These are phyloP conservation scores for Tenthredo distinguenda DNA, from an alignment of 2,888 invertebrate species.

Conservation along the genomic window DNA sequence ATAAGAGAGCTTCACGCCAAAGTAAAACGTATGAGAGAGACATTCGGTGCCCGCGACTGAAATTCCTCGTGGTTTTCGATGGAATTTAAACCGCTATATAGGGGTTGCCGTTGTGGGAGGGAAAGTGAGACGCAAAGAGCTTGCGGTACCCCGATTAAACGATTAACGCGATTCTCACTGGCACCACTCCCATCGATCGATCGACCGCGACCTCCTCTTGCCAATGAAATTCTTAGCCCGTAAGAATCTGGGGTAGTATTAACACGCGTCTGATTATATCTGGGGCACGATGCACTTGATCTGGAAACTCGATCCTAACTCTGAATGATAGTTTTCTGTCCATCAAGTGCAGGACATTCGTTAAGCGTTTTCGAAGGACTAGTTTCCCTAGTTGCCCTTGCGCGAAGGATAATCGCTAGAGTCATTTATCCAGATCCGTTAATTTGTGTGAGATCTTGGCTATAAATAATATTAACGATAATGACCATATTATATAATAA, in stretches of 20 bases:
- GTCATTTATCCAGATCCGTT: neutral
- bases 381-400: neutral
- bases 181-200: conserved; percentile 12
- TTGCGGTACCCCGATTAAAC: conserved; percentile 24
- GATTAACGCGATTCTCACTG: conserved; percentile 27
- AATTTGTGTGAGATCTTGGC: conserved; percentile 2
- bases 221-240: neutral
- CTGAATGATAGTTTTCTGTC: too few species aligned
- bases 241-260: neutral
- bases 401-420: neutral
- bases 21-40: conserved; percentile 4
- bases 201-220: neutral
- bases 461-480: conserved; percentile 2
- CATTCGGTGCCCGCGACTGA: neutral
- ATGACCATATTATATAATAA: neutral
- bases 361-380: neutral
- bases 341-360: neutral
- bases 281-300: neutral
- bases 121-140: conserved; percentile 43
- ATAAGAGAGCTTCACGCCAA: neutral
- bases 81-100: conserved; percentile 21
- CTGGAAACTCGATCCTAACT: too few species aligned
- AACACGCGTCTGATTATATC: neutral
- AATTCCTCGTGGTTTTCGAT: conserved; percentile 48
- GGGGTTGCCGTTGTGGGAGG: conserved; percentile 25